phyloP scores from a whole-genome alignment of 2,113 vertebrate genomes.

The Poecile atricapillus region DNA sequence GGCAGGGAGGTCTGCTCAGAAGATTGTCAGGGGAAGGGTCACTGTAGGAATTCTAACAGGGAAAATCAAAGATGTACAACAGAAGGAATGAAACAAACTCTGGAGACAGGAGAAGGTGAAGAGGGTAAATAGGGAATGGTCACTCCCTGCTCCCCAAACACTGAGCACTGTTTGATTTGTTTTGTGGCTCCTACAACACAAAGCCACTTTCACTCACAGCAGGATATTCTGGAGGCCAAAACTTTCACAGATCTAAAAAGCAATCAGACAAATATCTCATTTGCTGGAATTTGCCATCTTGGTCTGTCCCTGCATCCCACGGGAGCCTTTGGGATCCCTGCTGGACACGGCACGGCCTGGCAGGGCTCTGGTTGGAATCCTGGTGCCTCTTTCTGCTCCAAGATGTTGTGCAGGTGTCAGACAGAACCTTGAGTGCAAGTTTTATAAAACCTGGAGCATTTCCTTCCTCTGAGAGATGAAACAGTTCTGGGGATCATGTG shows the following conservation, averaged over 20 bases:
- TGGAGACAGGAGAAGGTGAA: background rate
- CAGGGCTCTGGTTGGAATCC: background rate
- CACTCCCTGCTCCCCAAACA: background rate
- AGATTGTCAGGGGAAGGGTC: background rate
- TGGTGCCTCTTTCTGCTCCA: background rate
- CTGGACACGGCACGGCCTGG: background rate
- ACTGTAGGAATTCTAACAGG: background rate
- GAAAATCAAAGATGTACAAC: background rate
- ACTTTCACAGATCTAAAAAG: background rate
- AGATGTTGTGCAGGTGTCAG: background rate
- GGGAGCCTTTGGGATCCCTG: background rate
- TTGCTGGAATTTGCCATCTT: background rate
- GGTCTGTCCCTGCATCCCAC: background rate
- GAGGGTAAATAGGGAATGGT: background rate
- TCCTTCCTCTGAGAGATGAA: background rate
- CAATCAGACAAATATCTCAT: background rate
- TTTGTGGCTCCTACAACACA: background rate
- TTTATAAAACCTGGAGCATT: background rate
- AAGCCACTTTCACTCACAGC: background rate
- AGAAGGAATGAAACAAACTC: background rate
- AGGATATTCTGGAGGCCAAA: background rate
- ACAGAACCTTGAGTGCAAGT: background rate
- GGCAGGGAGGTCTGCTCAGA: slow-evolving; percentile 18
- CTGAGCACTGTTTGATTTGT: background rate
- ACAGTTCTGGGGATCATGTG: background rate